Base-by-base conservation (phyloP, 2,888 invertebrate species). In the Pandemis heparana region DNA sequence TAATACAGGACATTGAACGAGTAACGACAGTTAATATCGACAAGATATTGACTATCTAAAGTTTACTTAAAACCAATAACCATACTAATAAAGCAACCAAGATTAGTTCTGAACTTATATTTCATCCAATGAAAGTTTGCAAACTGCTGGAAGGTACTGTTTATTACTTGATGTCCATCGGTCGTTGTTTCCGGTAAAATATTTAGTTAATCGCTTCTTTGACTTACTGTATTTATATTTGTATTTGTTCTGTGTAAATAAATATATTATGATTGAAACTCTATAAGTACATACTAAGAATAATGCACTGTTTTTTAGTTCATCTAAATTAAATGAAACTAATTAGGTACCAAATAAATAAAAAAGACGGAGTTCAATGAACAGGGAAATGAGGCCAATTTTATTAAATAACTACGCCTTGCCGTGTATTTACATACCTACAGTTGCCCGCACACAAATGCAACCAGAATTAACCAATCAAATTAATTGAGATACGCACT, bases 161-260 rank as follows among this genome's bases (percentile, higher is more conserved):
- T 53, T 18, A 53, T 53, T 53, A 18, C 10, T 53, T 23, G 23
- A 56, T 12, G 56, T 23, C n/a, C 7, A 9, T 23, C 5, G 23
- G 23, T 56, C n/a, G 56, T 12, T 23, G 23, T 12, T 56, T 56
- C 56, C 56, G 56, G 56, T 56, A 9, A 12, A 56, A 56, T 56
- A 10, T 12, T 9, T 16, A 16, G 23, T 23, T 56, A 23, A 5
- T 56, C 23, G 10, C 56, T 56, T 16, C 9, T 1, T 48, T 48
- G 46, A 14, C 46, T 3, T 46, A 46, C 43, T 46, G 43, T 10
- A 46, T 12, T 46, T 18, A n/a, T n/a, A 16, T 14, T 10, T 18
- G 23, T 56, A 23, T 56, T 56, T 56, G 56, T 56, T 23, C 23
- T 32, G 23, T 32, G n/a, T n/a, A n/a, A n/a, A n/a, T n/a, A n/a